Percentiles rank a stretch among this genome's conserved stretches.
Conservation (phyloP, 2,888 invertebrate genomes). For the Eugnorisma glareosa region DNA sequence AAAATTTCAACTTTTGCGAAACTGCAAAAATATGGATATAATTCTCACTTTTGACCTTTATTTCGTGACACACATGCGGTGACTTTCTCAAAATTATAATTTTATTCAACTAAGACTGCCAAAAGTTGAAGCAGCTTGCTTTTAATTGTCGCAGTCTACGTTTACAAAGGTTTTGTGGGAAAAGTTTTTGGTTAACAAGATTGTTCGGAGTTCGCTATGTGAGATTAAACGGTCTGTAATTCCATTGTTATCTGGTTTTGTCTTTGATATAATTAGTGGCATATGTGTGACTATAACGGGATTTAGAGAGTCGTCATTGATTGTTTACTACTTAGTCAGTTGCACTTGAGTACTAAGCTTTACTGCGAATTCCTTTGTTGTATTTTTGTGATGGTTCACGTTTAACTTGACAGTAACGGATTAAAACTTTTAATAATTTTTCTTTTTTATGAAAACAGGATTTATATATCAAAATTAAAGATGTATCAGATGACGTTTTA, state of each 20-base stretch:
- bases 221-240: slow-evolving; percentile 57
- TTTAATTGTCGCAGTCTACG: slow-evolving; percentile 64
- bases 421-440: background rate
- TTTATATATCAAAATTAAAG: background rate
- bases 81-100: slow-evolving; percentile 65
- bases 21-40: slow-evolving; percentile 46
- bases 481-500: background rate
- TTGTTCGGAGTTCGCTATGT: slow-evolving; percentile 57
- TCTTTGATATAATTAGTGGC: slow-evolving; percentile 56
- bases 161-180: slow-evolving; percentile 63
- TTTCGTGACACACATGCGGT: slow-evolving; percentile 50
- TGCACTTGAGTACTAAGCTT: slow-evolving; percentile 3
- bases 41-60: slow-evolving; percentile 60
- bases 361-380: slow-evolving; percentile 5
- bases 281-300: slow-evolving; percentile 59
- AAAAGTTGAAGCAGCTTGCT: slow-evolving; percentile 64
- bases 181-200: slow-evolving; percentile 60
- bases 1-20: slow-evolving; percentile 38
- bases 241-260: slow-evolving; percentile 53
- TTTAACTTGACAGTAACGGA: background rate
- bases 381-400: background rate
- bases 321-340: slow-evolving; percentile 23
- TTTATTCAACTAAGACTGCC: slow-evolving; percentile 63
- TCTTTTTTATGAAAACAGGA: background rate
- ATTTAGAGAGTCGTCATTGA: slow-evolving; percentile 46